Conservation (phyloP, 1,140 invertebrate genomes). For the Diploscapter pachys region DNA sequence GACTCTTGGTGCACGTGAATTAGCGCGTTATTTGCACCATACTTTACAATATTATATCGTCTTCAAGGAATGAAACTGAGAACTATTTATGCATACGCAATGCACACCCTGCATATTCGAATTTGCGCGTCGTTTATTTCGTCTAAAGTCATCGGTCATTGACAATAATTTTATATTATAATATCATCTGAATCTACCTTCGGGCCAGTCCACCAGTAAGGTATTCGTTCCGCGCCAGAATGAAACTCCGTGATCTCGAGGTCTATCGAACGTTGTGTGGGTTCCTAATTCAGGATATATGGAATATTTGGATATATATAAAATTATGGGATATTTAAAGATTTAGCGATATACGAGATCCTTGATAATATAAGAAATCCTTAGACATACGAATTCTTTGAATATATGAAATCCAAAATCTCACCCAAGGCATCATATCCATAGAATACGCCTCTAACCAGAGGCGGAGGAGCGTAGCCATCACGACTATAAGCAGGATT, state of each 20-base stretch:
- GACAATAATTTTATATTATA: background rate
- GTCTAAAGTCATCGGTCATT: background rate
- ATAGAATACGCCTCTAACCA: constrained; percentile 44
- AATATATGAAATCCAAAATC: background rate
- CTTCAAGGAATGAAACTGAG: no score
- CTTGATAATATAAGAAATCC: no score
- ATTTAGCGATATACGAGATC: background rate
- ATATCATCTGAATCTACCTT: constrained; percentile 28
- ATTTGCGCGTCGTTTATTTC: no score
- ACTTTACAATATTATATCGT: no score
- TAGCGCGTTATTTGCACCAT: no score
- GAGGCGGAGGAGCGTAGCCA: constrained; percentile 37
- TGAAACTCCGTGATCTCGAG: constrained; percentile 42
- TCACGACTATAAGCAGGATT: constrained; percentile 32
- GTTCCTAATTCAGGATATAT: constrained; percentile 19
- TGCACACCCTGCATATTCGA: no score
- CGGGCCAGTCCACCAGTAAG: constrained; percentile 41
- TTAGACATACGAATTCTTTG: background rate
- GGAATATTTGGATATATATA: background rate
- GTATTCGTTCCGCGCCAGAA: constrained; percentile 43
- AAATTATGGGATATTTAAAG: background rate
- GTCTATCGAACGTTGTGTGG: constrained; percentile 36
- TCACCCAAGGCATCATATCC: constrained; percentile 41
- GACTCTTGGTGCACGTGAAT: no score
- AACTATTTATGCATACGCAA: no score